A percentile compares a stretch with the other conserved stretches of the same genome.
These are phyloP conservation scores for Coturnix japonica DNA, from an alignment of 2,113 vertebrate genomes.

Conservation along the genomic window DNA sequence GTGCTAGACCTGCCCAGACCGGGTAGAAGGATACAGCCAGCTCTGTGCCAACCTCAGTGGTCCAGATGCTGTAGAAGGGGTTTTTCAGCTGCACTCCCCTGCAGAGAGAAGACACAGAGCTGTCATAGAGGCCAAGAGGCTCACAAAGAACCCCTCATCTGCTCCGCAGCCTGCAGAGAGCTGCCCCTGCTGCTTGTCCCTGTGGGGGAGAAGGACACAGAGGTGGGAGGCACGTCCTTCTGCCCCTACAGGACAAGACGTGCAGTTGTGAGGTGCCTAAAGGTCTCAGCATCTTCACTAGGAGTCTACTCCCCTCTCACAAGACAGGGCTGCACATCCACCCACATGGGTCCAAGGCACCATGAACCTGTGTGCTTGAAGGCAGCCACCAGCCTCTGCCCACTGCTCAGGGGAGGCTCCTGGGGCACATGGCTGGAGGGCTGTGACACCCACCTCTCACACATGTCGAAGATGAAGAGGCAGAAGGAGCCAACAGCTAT, in stretches of 20 bases:
- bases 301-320: neutral
- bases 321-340: neutral
- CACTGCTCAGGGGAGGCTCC: neutral
- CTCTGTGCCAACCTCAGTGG: conserved; percentile 91
- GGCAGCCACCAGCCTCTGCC: neutral
- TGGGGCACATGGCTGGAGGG: neutral
- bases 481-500: conserved; percentile 97
- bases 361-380: neutral
- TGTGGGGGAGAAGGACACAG: fast-evolving
- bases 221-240: neutral
- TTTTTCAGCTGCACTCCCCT: conserved; percentile 98
- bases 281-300: fast-evolving
- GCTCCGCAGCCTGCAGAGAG: neutral
- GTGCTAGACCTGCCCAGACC: fast-evolving
- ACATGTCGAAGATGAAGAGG: conserved; percentile 99
- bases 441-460: conserved; percentile 86
- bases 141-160: neutral
- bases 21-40: conserved; percentile 91
- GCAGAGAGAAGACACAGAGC: neutral
- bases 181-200: neutral
- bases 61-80: conserved; percentile 99
- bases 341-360: fast-evolving
- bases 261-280: fast-evolving
- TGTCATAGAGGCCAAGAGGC: neutral
- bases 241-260: fast-evolving